Conservation (phyloP, 2,797 vertebrate species). For the Phoeniculus purpureus region DNA sequence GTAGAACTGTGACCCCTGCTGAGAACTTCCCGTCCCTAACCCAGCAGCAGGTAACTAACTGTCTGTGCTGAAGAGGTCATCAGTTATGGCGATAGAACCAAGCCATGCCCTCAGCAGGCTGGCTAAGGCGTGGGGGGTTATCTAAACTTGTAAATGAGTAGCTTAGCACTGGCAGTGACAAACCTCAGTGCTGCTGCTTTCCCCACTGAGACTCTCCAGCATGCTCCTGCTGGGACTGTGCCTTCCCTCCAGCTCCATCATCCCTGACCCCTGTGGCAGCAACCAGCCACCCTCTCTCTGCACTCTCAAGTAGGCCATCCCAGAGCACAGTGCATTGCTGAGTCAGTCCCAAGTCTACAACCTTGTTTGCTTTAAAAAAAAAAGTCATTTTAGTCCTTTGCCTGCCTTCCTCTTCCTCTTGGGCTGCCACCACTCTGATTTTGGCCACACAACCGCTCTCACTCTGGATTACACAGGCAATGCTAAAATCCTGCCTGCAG, state of each 20-base stretch:
- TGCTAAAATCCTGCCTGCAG: background rate
- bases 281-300: background rate
- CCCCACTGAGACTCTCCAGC: background rate
- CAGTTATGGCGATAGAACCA: background rate
- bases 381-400: background rate
- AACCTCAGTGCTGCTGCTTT: background rate
- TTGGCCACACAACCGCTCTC: background rate
- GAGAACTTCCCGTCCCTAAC: accelerated
- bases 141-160: background rate
- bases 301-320: background rate
- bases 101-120: background rate
- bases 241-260: background rate
- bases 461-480: background rate
- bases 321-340: background rate
- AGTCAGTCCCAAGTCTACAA: background rate
- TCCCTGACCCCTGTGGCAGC: background rate
- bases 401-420: background rate
- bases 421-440: background rate
- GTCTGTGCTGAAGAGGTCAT: background rate
- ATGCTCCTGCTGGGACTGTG: background rate
- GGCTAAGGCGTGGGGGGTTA: background rate
- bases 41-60: background rate
- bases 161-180: background rate
- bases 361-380: background rate
- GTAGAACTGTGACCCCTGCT: background rate